Base-by-base conservation (phyloP, 2,113 vertebrate species). In the Eurystomus gularis region DNA sequence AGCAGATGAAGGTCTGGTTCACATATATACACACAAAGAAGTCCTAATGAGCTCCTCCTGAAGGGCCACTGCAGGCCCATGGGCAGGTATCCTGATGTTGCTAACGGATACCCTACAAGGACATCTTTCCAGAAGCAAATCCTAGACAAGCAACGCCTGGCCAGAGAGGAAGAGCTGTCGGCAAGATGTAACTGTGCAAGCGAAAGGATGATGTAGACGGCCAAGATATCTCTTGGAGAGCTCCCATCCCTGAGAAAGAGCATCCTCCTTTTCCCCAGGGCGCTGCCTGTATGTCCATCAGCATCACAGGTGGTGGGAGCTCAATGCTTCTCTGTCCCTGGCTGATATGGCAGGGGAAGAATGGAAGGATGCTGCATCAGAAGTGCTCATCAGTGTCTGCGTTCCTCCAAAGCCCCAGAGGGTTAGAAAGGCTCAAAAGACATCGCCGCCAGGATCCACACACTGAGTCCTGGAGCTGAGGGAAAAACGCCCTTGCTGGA, bases 1-100 rank as follows among this genome's bases (percentile, higher is more conserved):
- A 72, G 16, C 40, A 16, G 64, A 54, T 0, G 13, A 61, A 69
- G 33, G 49, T 29, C 35, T 57, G 48, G 20, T 65, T 82, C 33
- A 40, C 0, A 0, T 21, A 11, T 0, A 39, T 0, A 64, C 42
- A 39, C 29, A 23, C 23, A 15, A 64, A 51, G 28, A 70, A 55
- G 26, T 9, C 57, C 51, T 65, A 23, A 65, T 0, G 19, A 82
- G 64, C 37, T 35, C 24, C 23, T 77, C 18, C 40, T 10, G 55
- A 76, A 42, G 64, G 23, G 49, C 23, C 62, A 29, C 33, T 2
- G 4, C 70, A n/a, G 33, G 10, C 49, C 20, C 40, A 33, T 18
- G 21, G 37, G 40, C 42, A 33, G 64, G 19, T 44, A 24, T 21
- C 13, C 61, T 23, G 54, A 40, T 14, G 6, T 2, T 11, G 18